Evolutionary conservation across 2,797 vertebrate species (phyloP).

Genomic region (Cirrhinus mrigala): DNA sequence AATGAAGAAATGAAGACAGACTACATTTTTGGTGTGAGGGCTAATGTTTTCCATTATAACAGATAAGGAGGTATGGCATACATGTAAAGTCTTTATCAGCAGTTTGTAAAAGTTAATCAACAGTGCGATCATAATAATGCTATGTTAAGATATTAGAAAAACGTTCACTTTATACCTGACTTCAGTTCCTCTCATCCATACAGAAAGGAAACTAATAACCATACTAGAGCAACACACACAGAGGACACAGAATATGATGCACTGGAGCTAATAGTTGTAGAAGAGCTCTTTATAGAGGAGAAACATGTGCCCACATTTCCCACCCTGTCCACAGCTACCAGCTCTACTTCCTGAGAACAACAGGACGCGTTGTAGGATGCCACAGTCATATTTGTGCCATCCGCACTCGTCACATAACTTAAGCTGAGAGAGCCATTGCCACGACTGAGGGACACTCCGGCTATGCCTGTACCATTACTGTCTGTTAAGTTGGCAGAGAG

Average conservation of each 20-base stretch:
- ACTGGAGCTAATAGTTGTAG: background rate
- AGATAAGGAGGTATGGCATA: too few species aligned
- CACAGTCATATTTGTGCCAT: slow-evolving; percentile 32
- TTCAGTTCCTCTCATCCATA: background rate
- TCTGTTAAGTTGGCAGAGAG: slow-evolving; percentile 43
- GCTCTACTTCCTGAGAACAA: slow-evolving; percentile 44
- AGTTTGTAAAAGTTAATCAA: too few species aligned
- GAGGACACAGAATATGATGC: background rate
- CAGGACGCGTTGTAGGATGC: slow-evolving; percentile 44
- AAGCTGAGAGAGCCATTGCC: slow-evolving; percentile 52
- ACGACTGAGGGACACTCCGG: slow-evolving; percentile 17
- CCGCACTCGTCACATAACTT: background rate
- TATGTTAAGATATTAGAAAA: too few species aligned
- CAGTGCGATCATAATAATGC: too few species aligned
- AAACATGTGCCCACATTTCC: slow-evolving; percentile 48
- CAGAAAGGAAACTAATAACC: background rate
- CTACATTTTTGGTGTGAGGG: too few species aligned
- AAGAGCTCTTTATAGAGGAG: slow-evolving; percentile 26
- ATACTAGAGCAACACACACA: background rate
- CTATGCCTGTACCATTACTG: slow-evolving; percentile 48
- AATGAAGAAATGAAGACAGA: too few species aligned
- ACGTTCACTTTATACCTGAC: too few species aligned
- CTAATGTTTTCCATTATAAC: too few species aligned
- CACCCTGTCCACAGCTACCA: slow-evolving; percentile 45
- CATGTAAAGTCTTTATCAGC: too few species aligned